phyloP scores from a whole-genome alignment of 2,888 invertebrate genomes.

The Acanthoscelides obtectus region DNA sequence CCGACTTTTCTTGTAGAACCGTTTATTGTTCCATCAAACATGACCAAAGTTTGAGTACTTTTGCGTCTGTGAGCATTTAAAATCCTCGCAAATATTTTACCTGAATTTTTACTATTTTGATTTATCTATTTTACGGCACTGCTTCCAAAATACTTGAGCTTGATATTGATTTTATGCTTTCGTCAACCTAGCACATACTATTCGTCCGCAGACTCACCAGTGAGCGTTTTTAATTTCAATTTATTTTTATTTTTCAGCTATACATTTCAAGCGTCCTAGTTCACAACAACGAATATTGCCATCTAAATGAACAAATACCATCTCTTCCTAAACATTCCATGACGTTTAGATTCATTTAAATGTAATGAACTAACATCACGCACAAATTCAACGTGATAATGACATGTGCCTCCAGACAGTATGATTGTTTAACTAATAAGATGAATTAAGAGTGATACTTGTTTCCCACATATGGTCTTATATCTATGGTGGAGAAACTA shows the following conservation, averaged over 20 bases:
- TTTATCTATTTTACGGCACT: conserved; percentile 14
- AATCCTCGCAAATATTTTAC: too few species aligned
- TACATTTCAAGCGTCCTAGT: conserved; percentile 38
- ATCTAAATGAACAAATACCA: neutral
- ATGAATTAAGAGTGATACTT: conserved; percentile 22
- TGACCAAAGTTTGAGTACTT: too few species aligned
- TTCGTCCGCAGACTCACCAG: conserved; percentile 18
- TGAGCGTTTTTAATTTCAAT: conserved; percentile 26
- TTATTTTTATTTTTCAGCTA: conserved; percentile 41
- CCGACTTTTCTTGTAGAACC: neutral
- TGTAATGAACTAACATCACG: neutral
- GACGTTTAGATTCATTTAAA: neutral
- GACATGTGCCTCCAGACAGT: neutral
- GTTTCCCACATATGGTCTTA: too few species aligned
- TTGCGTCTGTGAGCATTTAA: too few species aligned
- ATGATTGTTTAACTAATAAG: neutral
- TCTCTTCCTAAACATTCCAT: neutral
- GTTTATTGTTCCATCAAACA: too few species aligned
- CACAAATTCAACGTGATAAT: conserved; percentile 8
- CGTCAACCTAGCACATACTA: conserved; percentile 15
- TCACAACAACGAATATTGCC: conserved; percentile 33
- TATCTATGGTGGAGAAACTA: too few species aligned
- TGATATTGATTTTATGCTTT: conserved; percentile 10
- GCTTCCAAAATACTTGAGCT: conserved; percentile 14
- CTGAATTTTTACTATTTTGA: too few species aligned